Conservation (phyloP, 2,888 invertebrate genomes). For the Polyommatus iphigenia region DNA sequence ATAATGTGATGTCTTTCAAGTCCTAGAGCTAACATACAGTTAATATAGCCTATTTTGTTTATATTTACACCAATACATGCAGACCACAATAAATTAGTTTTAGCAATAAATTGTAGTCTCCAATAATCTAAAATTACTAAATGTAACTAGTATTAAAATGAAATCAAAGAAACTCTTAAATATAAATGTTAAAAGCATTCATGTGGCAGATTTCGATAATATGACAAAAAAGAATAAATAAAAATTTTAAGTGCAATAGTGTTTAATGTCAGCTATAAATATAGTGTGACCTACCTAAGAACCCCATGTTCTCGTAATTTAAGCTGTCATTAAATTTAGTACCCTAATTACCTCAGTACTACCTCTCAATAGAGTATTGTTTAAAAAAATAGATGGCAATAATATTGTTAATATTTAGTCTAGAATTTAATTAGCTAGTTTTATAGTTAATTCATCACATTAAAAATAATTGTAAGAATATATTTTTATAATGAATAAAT, state of each 20-base stretch:
- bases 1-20: not conserved
- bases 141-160: not conserved
- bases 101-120: constrained; percentile 7
- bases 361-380: not conserved
- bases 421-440: constrained; percentile 4
- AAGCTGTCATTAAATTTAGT: constrained; percentile 11
- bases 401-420: constrained; percentile 1
- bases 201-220: not conserved
- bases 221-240: not conserved
- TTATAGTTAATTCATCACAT: constrained; percentile 7
- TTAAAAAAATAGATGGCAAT: constrained; percentile 4
- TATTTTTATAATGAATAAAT: constrained; percentile 13
- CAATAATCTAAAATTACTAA: not conserved
- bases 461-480: not conserved
- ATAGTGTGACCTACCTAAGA: not conserved
- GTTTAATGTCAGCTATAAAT: constrained; percentile 3
- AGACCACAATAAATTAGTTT: constrained; percentile 3
- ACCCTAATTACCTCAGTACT: constrained; percentile 10
- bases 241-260: not conserved
- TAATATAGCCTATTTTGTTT: constrained; percentile 2
- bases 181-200: constrained; percentile 12
- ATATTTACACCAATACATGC: constrained; percentile 17
- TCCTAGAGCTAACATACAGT: not conserved
- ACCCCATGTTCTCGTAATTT: not conserved
- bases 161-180: not conserved